Base-by-base conservation (phyloP, 2,113 vertebrate species). In the Falco punctatus region DNA sequence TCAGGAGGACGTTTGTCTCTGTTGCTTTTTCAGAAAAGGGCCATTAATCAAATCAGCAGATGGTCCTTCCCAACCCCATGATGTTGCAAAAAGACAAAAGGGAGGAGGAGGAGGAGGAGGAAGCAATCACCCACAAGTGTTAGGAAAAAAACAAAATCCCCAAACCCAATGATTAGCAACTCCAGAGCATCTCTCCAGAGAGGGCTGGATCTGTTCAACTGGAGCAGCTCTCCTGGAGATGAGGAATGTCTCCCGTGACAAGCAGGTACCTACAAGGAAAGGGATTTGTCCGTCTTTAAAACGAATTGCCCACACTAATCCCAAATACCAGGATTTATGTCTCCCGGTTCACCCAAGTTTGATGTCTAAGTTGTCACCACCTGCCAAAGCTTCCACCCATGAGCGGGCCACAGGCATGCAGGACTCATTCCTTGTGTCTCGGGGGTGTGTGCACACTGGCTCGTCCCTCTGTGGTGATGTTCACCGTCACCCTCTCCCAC, bases 41-140 rank as follows among this genome's bases (percentile, higher is more conserved):
- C 89, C 96, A 96, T 98, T 98, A 97, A 98, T 98, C 98, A 98
- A 91, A 94, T 38, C 61, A 95, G 97, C 97, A 98, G 97, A 97
- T 97, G 97, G 96, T 91, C 52, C 95, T 97, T 97, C 95, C 74
- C 91, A 96, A 59, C 82, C 24, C 85, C 33, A 82, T 38, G 72
- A 87, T 91, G 87, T 48, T 92, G 24, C 78, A 86, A 79, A 94
- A 91, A 81, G 69, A 94, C 92, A 96, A 95, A 95, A 87, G 77
- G 69, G 90, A 93, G 83, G 52, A 42, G 42, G 42, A 93, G 83
- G 52, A 42, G 42, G 42, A 81, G 79, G 64, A 77, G 62, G n/a
- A 87, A 92, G 80, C 35, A 61, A 66, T 88, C 81, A 48, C 78
- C 80, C 44, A 13, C 46, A 40, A 49, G 74, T 33, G 52, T 54